Conservation (phyloP, 2,888 invertebrate genomes). For the Strigamia crassipes region DNA sequence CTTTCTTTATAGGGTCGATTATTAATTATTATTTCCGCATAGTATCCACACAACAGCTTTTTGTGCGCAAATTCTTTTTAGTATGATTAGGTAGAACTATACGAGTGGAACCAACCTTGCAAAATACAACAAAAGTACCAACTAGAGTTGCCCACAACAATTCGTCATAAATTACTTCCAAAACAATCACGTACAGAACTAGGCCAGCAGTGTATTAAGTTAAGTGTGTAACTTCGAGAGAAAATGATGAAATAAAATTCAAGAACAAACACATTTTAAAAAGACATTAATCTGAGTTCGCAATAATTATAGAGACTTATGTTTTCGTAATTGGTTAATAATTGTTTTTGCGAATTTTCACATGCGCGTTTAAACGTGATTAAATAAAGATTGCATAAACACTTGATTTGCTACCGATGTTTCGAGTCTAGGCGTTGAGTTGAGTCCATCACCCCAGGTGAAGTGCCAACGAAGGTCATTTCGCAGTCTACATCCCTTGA, state of each 20-base stretch:
- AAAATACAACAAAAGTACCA: neutral
- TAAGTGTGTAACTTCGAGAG: neutral
- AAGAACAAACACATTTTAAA: neutral
- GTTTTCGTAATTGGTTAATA: too few species aligned
- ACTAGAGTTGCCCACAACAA: neutral
- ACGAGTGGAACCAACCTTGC: neutral
- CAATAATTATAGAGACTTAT: too few species aligned
- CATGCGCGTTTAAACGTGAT: neutral
- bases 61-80: neutral
- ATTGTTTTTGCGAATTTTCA: too few species aligned
- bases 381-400: neutral
- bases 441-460: slow-evolving; percentile 15
- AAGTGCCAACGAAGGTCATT: slow-evolving; percentile 21
- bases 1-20: neutral
- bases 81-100: neutral
- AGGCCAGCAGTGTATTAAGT: neutral
- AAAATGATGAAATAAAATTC: neutral
- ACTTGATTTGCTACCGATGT: neutral
- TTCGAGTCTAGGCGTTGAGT: neutral
- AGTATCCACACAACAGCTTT: neutral
- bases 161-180: neutral
- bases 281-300: neutral
- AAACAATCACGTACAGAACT: neutral
- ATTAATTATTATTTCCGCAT: slow-evolving; percentile 1
- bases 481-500: slow-evolving; percentile 11